A percentile compares a stretch with the other conserved stretches of the same genome.
phyloP scores from a whole-genome alignment of 2,113 vertebrate species.

The Azemiops feae region DNA sequence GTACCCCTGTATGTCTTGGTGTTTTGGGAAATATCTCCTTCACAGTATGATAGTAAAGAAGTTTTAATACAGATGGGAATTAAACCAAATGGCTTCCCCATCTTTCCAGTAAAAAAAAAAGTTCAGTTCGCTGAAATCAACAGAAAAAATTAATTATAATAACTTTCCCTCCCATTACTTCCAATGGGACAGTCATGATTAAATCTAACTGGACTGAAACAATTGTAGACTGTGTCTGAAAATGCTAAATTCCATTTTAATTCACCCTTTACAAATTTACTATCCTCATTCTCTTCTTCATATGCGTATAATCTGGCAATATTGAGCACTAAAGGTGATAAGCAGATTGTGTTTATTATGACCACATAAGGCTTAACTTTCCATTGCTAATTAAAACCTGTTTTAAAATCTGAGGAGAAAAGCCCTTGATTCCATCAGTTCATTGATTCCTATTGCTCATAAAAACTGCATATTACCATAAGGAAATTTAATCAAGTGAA shows the following conservation, averaged over 20 bases:
- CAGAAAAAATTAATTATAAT: background rate
- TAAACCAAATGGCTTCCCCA: background rate
- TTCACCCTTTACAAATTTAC: background rate
- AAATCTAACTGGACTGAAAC: background rate
- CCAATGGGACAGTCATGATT: background rate
- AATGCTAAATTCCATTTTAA: background rate
- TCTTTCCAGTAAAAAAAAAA: background rate
- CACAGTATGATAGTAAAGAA: background rate
- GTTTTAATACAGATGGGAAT: background rate
- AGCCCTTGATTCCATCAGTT: background rate
- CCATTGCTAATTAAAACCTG: conserved; percentile 15
- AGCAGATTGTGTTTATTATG: background rate
- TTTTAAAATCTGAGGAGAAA: conserved; percentile 21
- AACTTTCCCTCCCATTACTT: background rate
- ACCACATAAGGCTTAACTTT: conserved; percentile 19
- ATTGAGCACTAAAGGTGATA: conserved; percentile 1
- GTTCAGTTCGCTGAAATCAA: background rate
- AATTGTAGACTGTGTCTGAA: background rate
- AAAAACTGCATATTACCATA: background rate
- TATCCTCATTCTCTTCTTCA: background rate
- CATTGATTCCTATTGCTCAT: background rate
- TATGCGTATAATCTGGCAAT: conserved; percentile 34
- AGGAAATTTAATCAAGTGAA: background rate
- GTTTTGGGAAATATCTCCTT: background rate
- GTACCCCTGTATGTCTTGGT: background rate